Evolutionary conservation across 2,888 invertebrate species (phyloP).

Genomic region (Drosophila sordidula): DNA sequence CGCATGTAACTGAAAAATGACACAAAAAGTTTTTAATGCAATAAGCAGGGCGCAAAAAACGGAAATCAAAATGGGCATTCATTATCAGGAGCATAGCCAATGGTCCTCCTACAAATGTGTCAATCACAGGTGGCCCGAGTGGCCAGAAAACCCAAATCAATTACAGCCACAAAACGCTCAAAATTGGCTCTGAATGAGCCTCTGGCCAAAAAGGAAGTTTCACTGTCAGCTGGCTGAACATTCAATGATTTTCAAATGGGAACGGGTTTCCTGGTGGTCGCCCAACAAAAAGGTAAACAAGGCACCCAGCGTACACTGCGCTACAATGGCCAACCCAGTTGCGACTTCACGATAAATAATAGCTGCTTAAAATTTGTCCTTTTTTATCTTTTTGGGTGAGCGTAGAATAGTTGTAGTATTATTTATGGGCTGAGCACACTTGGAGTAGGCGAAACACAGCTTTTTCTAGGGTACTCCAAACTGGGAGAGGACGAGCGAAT

Average conservation of each 20-base stretch:
- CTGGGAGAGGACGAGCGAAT: conserved; percentile 34
- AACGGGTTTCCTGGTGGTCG: conserved; percentile 58
- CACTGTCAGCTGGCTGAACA: conserved; percentile 57
- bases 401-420: conserved; percentile 23
- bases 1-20: conserved; percentile 65
- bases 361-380: conserved; percentile 11
- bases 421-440: conserved; percentile 41
- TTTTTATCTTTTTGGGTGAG: conserved; percentile 5
- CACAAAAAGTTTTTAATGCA: conserved; percentile 54
- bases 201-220: conserved; percentile 56
- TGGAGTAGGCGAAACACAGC: conserved; percentile 61
- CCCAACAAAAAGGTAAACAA: conserved; percentile 66
- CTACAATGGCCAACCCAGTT: conserved; percentile 40
- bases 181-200: conserved; percentile 25
- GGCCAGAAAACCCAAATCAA: conserved; percentile 67
- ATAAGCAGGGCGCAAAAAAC: conserved; percentile 20
- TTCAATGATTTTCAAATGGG: conserved; percentile 59
- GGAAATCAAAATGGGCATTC: conserved; percentile 58
- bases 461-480: conserved; percentile 58
- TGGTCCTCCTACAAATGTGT: conserved; percentile 44
- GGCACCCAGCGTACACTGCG: conserved; percentile 9
- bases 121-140: conserved; percentile 66
- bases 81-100: conserved; percentile 22
- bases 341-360: conserved; percentile 34
- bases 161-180: conserved; percentile 50